These are phyloP conservation scores for Drosophila repleta DNA, from an alignment of 1,140 invertebrate genomes.

Conservation along the genomic window DNA sequence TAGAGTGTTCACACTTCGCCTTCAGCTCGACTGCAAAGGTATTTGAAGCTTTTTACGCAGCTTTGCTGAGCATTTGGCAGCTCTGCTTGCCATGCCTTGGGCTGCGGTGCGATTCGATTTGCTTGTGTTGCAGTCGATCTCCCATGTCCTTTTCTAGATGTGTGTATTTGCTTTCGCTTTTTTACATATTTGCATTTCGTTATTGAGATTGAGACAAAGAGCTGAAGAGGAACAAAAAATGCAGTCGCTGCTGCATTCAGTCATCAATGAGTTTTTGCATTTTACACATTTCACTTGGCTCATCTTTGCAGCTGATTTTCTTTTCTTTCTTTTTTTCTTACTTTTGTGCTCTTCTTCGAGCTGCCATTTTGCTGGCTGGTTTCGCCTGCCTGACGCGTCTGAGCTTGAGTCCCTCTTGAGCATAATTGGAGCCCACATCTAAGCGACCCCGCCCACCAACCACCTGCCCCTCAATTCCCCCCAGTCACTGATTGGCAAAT, in stretches of 20 bases:
- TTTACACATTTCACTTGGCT: conserved; percentile 77
- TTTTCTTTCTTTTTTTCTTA: conserved; percentile 27
- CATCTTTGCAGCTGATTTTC: conserved; percentile 39
- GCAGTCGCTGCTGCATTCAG: conserved; percentile 58
- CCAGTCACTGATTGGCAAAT: conserved; percentile 58
- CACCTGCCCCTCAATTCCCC: background rate
- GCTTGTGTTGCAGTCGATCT: conserved; percentile 49
- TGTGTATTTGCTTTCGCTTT: conserved; percentile 80
- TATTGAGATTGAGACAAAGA: conserved; percentile 82
- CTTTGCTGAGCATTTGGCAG: conserved; percentile 61
- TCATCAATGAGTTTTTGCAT: conserved; percentile 80
- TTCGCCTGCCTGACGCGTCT: conserved; percentile 41
- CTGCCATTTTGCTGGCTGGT: conserved; percentile 53
- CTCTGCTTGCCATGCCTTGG: conserved; percentile 43
- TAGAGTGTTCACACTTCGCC: conserved; percentile 19
- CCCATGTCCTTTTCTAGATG: conserved; percentile 52
- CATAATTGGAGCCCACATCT: conserved; percentile 68
- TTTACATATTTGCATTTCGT: conserved; percentile 80
- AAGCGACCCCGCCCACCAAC: background rate
- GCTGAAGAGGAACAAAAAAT: conserved; percentile 46
- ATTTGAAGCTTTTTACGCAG: conserved; percentile 29
- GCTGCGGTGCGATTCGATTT: conserved; percentile 57
- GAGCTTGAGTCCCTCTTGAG: conserved; percentile 43
- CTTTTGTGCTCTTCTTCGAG: background rate
- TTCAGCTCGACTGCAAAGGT: background rate